Conservation (phyloP, 2,888 invertebrate species). For the Zhengitettix transpicula region DNA sequence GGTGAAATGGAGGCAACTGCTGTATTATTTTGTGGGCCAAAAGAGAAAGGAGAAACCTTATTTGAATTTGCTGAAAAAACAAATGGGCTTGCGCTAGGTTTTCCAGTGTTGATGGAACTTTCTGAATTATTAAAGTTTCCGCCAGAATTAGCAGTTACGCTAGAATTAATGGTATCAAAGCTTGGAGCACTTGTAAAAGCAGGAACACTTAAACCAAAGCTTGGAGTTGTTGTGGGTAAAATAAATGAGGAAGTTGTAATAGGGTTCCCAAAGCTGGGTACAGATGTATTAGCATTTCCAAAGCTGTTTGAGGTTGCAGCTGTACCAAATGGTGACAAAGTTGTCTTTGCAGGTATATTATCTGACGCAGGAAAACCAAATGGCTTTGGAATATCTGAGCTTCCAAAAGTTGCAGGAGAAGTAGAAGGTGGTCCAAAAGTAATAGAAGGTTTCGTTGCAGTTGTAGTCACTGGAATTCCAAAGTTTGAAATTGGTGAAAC, state of each 20-base stretch:
- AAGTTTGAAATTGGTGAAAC: neutral
- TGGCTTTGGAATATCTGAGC: neutral
- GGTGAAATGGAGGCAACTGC: neutral
- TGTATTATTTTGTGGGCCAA: neutral
- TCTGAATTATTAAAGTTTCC: too few species aligned
- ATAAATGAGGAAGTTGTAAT: neutral
- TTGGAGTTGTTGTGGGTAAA: neutral
- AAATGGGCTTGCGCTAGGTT: neutral
- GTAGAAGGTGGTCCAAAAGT: neutral
- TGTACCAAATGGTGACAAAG: slow-evolving; percentile 3
- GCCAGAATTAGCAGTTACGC: neutral
- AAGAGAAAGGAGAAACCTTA: neutral
- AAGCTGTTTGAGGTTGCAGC: neutral
- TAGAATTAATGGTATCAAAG: neutral
- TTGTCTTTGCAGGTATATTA: neutral
- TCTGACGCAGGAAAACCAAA: neutral
- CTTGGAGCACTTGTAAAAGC: neutral
- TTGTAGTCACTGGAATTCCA: neutral
- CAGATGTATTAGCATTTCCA: neutral
- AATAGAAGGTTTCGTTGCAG: neutral
- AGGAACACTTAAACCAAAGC: neutral
- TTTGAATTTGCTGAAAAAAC: neutral
- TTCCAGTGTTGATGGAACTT: too few species aligned
- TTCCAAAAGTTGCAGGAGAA: neutral
- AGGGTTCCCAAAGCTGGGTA: neutral